Evolutionary conservation across 2,888 invertebrate species (phyloP).

Genomic region (Chromoteleia sp.): DNA sequence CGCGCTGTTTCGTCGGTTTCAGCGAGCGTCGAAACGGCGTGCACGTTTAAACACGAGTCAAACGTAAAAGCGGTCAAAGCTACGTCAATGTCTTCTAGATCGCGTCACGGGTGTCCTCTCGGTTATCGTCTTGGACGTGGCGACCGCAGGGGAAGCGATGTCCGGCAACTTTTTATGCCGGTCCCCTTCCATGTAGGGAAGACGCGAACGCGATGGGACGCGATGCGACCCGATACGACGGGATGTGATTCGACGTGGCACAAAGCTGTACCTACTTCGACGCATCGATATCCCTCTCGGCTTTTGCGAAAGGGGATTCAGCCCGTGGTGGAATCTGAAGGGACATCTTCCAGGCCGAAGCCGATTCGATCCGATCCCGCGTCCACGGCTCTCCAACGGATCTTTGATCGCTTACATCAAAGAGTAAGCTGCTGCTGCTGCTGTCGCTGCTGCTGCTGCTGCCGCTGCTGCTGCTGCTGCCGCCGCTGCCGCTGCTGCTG

Average conservation of each 20-base stretch:
- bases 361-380: constrained; percentile 69
- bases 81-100: constrained; percentile 60
- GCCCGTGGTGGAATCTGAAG: constrained; percentile 72
- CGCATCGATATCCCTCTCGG: constrained; percentile 73
- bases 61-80: constrained; percentile 57
- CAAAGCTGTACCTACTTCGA: constrained; percentile 73
- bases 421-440: constrained; percentile 48
- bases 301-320: constrained; percentile 74
- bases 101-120: constrained; percentile 70
- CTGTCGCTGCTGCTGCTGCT: no score
- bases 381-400: constrained; percentile 57
- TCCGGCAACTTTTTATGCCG: constrained; percentile 78
- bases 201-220: constrained; percentile 72
- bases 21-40: background rate
- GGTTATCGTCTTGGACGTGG: constrained; percentile 72
- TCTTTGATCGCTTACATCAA: constrained; percentile 69
- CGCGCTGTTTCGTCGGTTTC: background rate
- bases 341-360: constrained; percentile 70
- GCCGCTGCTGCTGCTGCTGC: no score
- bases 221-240: constrained; percentile 74
- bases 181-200: constrained; percentile 78
- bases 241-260: constrained; percentile 72
- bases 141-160: constrained; percentile 76
- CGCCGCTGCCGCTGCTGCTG: no score
- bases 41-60: constrained; percentile 42